These are phyloP conservation scores for Papilio elwesi DNA, from an alignment of 2,888 invertebrate genomes.

Conservation along the genomic window DNA sequence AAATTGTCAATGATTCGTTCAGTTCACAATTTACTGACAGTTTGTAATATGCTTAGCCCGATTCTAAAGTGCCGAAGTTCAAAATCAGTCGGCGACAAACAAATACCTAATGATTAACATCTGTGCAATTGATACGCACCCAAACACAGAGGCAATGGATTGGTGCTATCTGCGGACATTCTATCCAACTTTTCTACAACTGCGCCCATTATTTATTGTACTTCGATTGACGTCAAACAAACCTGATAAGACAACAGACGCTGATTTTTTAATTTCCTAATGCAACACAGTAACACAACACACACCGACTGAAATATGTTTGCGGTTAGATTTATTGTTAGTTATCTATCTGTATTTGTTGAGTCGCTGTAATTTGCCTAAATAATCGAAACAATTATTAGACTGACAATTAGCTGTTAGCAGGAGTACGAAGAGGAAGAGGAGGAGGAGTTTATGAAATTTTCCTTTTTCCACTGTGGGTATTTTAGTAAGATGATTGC, in stretches of 20 bases:
- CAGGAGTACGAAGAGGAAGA: too few relatives aligned
- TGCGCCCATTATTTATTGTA: conserved; percentile 10
- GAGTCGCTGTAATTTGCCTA: too few relatives aligned
- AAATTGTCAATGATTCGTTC: background rate
- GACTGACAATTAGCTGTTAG: too few relatives aligned
- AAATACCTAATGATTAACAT: conserved; percentile 15
- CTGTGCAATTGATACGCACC: conserved; percentile 11
- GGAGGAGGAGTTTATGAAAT: too few relatives aligned
- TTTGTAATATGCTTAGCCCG: background rate
- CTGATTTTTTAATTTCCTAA: conserved; percentile 13
- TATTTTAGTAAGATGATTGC: too few relatives aligned
- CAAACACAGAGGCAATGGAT: conserved; percentile 3
- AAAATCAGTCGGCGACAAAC: background rate
- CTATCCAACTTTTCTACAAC: conserved; percentile 8
- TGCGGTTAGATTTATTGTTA: too few relatives aligned
- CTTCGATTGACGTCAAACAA: conserved; percentile 27
- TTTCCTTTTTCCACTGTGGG: too few relatives aligned
- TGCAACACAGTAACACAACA: background rate
- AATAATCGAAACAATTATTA: too few relatives aligned
- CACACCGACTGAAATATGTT: background rate
- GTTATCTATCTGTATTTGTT: too few relatives aligned
- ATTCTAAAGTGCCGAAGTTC: background rate
- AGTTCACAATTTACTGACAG: background rate
- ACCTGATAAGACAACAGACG: conserved; percentile 15
- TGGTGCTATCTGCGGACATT: conserved; percentile 16